Conservation (phyloP, 2,888 invertebrate species). For the Caenorhabditis japonica region DNA sequence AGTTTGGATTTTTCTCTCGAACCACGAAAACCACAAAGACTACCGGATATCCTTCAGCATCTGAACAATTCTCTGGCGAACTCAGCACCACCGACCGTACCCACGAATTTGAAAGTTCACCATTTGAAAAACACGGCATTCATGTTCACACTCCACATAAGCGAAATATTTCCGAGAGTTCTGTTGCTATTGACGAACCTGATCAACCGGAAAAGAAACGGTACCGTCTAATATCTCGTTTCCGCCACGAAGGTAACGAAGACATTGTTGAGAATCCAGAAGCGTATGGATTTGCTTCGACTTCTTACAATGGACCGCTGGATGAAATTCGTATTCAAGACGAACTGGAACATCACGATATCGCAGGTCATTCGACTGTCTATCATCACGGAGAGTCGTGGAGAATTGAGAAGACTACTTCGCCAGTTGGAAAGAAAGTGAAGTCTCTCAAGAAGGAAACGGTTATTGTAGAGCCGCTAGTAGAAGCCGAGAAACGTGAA, state of each 20-base stretch:
- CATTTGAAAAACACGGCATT: slow-evolving; percentile 3
- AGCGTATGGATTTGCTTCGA: slow-evolving; percentile 3
- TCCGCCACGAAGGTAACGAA: slow-evolving; percentile 45
- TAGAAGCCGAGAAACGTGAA: slow-evolving; percentile 18
- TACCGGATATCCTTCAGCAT: not conserved
- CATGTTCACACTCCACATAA: slow-evolving; percentile 16
- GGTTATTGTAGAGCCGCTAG: slow-evolving; percentile 2
- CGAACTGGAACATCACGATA: not conserved
- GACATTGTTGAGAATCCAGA: slow-evolving; percentile 35
- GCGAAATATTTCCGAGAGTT: too few relatives aligned
- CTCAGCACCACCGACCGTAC: not conserved
- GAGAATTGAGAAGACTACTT: too few relatives aligned
- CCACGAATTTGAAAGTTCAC: not conserved
- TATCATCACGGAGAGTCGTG: too few relatives aligned
- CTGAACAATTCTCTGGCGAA: slow-evolving; percentile 8
- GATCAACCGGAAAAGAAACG: slow-evolving; percentile 20
- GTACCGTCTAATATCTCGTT: slow-evolving; percentile 28
- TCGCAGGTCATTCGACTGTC: slow-evolving; percentile 2
- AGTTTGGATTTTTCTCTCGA: slow-evolving; percentile 24
- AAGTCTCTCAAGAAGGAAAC: slow-evolving; percentile 11
- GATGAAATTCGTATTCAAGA: not conserved
- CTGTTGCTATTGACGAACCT: not conserved
- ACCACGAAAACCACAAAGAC: slow-evolving; percentile 1
- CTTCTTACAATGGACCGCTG: slow-evolving; percentile 7
- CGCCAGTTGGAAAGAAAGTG: slow-evolving; percentile 2